A percentile compares a stretch with the other conserved stretches of the same genome.
Evolutionary conservation across 1,140 invertebrate genomes (phyloP).

Genomic region (Mercenaria mercenaria): DNA sequence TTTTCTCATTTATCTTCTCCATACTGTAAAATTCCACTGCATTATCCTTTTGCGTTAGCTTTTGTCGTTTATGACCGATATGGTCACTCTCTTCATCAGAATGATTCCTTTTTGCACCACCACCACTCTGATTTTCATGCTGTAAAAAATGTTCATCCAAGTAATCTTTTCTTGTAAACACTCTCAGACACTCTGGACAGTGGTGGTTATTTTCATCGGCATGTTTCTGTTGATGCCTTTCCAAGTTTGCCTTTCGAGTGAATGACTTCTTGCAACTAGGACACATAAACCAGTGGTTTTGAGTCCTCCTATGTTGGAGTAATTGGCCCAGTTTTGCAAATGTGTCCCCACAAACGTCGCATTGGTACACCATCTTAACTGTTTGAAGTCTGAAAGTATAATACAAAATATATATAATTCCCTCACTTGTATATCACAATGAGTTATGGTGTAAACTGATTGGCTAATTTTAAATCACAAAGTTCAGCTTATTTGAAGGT

Average conservation of each 20-base stretch:
- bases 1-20: too few species aligned
- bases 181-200: too few species aligned
- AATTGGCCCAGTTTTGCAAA: neutral
- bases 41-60: too few species aligned
- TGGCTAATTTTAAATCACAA: too few species aligned
- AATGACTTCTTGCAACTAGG: neutral
- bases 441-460: neutral
- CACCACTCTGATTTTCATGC: neutral
- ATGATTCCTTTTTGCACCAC: neutral
- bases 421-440: neutral
- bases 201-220: neutral
- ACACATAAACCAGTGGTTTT: slow-evolving; percentile 15
- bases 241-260: neutral
- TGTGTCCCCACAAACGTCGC: neutral
- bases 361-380: neutral
- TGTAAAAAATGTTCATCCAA: slow-evolving; percentile 23
- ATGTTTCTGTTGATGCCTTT: neutral
- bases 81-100: too few species aligned
- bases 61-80: too few species aligned
- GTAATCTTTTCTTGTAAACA: slow-evolving; percentile 15
- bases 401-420: neutral
- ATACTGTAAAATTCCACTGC: too few species aligned
- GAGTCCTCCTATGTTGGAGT: neutral
- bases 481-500: neutral
- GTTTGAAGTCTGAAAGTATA: neutral